Evolutionary conservation across 2,113 vertebrate species (phyloP).

Genomic region (Lota lota): DNA sequence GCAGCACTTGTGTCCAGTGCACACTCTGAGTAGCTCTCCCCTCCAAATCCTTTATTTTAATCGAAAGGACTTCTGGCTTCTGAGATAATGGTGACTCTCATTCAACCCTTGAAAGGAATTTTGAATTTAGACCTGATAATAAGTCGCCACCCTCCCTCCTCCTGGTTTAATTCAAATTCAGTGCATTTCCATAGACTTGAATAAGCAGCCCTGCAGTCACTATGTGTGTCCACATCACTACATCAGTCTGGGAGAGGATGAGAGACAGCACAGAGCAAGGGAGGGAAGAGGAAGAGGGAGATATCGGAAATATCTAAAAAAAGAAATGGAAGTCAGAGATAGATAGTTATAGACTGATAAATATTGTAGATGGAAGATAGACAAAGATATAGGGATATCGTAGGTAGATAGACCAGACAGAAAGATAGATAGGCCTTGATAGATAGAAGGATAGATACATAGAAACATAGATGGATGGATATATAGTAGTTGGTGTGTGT

Average conservation of each 20-base stretch:
- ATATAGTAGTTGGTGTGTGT: not conserved
- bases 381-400: no score
- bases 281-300: not conserved
- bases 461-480: not conserved
- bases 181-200: constrained; percentile 46
- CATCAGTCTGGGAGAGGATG: not conserved
- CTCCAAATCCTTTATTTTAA: no score
- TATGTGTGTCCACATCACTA: no score
- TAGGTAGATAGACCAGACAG: no score
- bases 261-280: not conserved
- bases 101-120: constrained; percentile 18
- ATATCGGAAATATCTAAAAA: not conserved
- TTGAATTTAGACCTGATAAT: constrained; percentile 30
- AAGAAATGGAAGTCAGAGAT: constrained; percentile 3
- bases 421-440: not conserved
- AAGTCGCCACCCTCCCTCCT: constrained; percentile 13
- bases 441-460: not conserved
- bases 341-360: not conserved
- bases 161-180: constrained; percentile 35
- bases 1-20: no score
- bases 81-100: no score
- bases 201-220: constrained; percentile 39
- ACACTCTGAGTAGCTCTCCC: no score
- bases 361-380: not conserved
- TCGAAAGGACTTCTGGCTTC: no score